phyloP scores from a whole-genome alignment of 2,888 invertebrate species.

The Xylota sylvarum region DNA sequence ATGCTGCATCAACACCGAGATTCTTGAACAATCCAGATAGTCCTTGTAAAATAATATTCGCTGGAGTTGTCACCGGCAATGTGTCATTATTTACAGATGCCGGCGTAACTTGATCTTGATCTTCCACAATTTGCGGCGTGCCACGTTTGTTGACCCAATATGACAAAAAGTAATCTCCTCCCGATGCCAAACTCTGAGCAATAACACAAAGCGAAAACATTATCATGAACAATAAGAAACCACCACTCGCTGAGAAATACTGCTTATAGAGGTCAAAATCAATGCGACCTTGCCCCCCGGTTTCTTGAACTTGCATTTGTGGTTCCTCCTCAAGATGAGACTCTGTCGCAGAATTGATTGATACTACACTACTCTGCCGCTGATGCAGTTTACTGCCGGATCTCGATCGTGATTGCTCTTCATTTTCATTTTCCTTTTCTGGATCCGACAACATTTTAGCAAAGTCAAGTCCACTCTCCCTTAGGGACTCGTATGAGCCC shows the following conservation, averaged over 20 bases:
- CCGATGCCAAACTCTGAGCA: constrained; percentile 90
- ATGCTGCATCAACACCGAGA: constrained; percentile 63
- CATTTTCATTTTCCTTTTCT: constrained; percentile 84
- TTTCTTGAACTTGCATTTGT: constrained; percentile 86
- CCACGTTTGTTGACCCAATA: constrained; percentile 86
- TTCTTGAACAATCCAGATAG: constrained; percentile 38
- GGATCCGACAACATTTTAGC: constrained; percentile 88
- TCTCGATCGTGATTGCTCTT: constrained; percentile 80
- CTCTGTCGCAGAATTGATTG: constrained; percentile 86
- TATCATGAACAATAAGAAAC: constrained; percentile 87
- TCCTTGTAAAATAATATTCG: constrained; percentile 29
- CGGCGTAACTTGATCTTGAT: background rate
- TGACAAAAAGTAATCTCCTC: constrained; percentile 92
- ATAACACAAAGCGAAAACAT: constrained; percentile 88
- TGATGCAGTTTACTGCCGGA: constrained; percentile 80
- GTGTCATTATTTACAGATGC: constrained; percentile 29
- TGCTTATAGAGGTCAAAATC: constrained; percentile 87
- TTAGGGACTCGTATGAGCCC: constrained; percentile 90
- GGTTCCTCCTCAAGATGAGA: constrained; percentile 84
- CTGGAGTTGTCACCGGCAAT: constrained; percentile 20
- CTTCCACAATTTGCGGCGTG: background rate
- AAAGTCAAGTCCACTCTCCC: constrained; percentile 91
- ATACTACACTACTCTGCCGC: constrained; percentile 83
- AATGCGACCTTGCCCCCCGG: constrained; percentile 88
- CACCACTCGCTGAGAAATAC: constrained; percentile 91